Base-by-base conservation (phyloP, 2,113 vertebrate genomes). In the Lepus americanus region DNA sequence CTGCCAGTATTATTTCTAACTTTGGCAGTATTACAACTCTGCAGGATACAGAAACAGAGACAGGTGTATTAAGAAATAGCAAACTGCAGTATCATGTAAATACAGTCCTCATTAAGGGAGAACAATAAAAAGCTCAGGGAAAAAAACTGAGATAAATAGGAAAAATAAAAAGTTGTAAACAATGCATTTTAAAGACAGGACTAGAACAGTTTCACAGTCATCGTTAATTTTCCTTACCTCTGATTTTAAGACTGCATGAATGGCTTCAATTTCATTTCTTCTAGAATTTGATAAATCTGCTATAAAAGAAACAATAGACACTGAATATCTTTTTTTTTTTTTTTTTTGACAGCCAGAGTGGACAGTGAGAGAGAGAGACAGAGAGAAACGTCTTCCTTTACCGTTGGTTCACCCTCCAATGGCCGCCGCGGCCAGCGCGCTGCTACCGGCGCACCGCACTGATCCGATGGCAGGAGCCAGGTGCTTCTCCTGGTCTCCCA, bases 241-340 rank as follows among this genome's bases (percentile, higher is more conserved):
- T 77, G 99, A 98, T 97, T 98, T 99, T 91, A 99, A 99, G 81
- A 98, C 39, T 89, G 98, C 33, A 90, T 99, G 98, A 66, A 98
- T 96, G 91, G 98, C 97, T 98, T 99, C 99, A 85, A 99, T 90
- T 95, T 99, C 99, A 83, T 97, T 98, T 96, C 99, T 96, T 97
- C 97, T 98, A 76, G 98, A 98, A 97, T 98, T 99, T 96, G 99
- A 99, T 53, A 99, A 98, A 66, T 99, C 99, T 20, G 98, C 98
- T 36, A 99, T 99, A 97, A 96, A 98, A 98, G 63, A 97, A 97
- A 79, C 53, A 85, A 23, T 25, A 97, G 36, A 96, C 31, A 80
- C 78, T 97, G 69, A 97, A 55, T 95, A 92, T 82, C 44, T 17
- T 77, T 36, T 36, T 36, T 36, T 36, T 36, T 36, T 36, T 36